These are phyloP conservation scores for Periphyllus acericola DNA, from an alignment of 2,888 invertebrate species.

Conservation along the genomic window DNA sequence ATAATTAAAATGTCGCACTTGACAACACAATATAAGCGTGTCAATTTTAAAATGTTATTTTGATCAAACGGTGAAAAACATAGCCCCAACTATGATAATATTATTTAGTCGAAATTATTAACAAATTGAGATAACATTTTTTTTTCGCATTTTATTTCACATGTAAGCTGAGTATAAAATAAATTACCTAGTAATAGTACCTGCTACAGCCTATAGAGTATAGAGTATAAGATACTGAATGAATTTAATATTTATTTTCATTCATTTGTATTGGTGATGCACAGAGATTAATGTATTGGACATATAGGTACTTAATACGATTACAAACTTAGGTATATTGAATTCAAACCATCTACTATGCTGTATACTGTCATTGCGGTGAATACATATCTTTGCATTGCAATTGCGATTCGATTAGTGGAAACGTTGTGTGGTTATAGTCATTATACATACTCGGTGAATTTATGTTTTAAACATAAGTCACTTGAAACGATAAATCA, in stretches of 20 bases:
- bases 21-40: neutral
- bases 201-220: too few relatives aligned
- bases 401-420: conserved; percentile 32
- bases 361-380: neutral
- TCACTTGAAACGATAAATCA: conserved; percentile 42
- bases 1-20: neutral
- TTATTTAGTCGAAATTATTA: too few relatives aligned
- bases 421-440: neutral
- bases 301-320: neutral
- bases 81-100: neutral
- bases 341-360: neutral
- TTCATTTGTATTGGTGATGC: too few relatives aligned
- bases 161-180: neutral
- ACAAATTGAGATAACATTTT: too few relatives aligned
- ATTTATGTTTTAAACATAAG: conserved; percentile 46
- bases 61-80: neutral
- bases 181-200: neutral
- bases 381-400: neutral
- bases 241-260: too few relatives aligned
- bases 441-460: neutral
- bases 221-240: too few relatives aligned
- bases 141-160: too few relatives aligned
- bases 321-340: conserved; percentile 1
- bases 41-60: neutral
- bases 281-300: too few relatives aligned